Conservation (phyloP, 1,140 invertebrate species). For the Amyelois transitella region DNA sequence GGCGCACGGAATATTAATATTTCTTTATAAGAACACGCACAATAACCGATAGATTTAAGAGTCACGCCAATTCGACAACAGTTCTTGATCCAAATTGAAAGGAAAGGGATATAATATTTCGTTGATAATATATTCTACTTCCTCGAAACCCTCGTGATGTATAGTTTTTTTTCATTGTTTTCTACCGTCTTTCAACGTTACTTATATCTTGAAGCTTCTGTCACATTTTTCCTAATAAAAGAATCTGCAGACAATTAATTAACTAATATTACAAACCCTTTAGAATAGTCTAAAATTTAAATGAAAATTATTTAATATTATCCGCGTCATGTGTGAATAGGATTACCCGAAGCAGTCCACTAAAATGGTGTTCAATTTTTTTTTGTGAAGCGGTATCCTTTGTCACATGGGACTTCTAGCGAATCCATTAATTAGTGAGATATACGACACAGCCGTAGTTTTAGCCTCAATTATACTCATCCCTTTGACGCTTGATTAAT, state of each 20-base stretch:
- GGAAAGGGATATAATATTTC: neutral
- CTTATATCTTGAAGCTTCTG: too few species aligned
- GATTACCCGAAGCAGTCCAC: neutral
- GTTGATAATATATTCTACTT: neutral
- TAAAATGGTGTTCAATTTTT: constrained; percentile 19
- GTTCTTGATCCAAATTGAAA: neutral
- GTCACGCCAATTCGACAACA: neutral
- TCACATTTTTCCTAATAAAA: too few species aligned
- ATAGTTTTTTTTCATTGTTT: too few species aligned
- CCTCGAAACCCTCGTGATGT: too few species aligned
- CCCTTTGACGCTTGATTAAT: constrained; percentile 70
- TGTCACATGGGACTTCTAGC: constrained; percentile 59
- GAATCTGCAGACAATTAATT: too few species aligned
- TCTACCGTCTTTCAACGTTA: too few species aligned
- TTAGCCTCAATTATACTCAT: constrained; percentile 51
- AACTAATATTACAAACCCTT: too few species aligned
- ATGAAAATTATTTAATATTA: neutral
- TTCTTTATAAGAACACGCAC: constrained; percentile 52
- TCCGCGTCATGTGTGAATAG: neutral
- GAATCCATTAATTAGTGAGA: constrained; percentile 70
- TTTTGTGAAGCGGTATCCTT: constrained; percentile 54
- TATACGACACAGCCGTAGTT: constrained; percentile 56
- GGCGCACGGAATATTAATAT: constrained; percentile 53
- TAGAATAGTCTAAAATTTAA: too few species aligned
- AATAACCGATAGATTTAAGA: neutral